Conservation (phyloP, 2,113 vertebrate genomes). For the Phodopus roborovskii region DNA sequence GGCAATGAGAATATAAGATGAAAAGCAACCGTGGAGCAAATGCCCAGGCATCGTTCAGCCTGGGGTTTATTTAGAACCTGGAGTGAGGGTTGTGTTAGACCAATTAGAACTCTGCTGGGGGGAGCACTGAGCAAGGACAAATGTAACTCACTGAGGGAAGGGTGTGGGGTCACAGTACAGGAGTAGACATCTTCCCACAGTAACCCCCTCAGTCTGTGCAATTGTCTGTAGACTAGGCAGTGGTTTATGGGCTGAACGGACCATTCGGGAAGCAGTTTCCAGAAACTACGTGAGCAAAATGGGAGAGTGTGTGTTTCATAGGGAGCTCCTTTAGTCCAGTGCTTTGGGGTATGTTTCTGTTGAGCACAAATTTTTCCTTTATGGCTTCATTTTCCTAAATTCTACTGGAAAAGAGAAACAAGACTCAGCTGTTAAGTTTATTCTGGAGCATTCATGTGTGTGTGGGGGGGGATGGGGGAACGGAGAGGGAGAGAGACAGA, state of each 20-base stretch:
- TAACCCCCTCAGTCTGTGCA: background rate
- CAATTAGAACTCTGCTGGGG: background rate
- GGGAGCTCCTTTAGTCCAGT: background rate
- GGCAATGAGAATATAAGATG: background rate
- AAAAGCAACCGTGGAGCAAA: background rate
- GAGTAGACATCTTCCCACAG: background rate
- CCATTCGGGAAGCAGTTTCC: background rate
- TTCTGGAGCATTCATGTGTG: background rate
- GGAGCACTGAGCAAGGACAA: background rate
- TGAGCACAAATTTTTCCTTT: background rate
- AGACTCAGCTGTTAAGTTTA: background rate
- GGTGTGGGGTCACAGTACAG: background rate
- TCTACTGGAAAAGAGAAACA: slow-evolving; percentile 6
- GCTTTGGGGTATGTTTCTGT: background rate
- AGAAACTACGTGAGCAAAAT: background rate
- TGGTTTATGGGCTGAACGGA: background rate
- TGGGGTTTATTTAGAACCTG: background rate
- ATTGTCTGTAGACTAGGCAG: background rate
- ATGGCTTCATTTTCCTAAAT: background rate
- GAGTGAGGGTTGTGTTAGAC: background rate
- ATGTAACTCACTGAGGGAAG: background rate
- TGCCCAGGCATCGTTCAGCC: background rate
- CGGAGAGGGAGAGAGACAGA: background rate
- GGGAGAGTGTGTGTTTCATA: background rate
- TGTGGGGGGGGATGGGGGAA: background rate